Base-by-base conservation (phyloP, 2,797 vertebrate genomes). In the Falco columbarius region DNA sequence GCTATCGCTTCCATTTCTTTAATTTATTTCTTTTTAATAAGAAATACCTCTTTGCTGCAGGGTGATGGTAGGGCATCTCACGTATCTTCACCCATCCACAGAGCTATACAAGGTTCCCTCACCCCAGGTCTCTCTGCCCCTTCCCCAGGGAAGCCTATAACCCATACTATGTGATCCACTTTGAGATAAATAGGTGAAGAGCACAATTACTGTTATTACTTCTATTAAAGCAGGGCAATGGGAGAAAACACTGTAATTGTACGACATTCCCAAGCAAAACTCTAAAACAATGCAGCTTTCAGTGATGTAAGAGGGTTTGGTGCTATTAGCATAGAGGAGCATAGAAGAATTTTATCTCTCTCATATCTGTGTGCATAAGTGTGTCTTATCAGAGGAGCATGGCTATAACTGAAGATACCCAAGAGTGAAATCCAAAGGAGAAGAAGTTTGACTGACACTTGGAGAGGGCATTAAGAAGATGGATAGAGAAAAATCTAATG, bases 131-230 rank as follows among this genome's bases (percentile, higher is more conserved):
- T 51, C 46, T 55, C n/a, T 30, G 58, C 51, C 42, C 38, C 34
- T 52, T 27, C 34, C 32, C 4, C 51, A 32, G 14, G 7, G 6
- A 20, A 46, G 5, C 7, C 29, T 4, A 1, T 32, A 54, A 14
- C 56, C 34, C 24, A 0, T 0, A 8, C 2, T 18, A 24, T 21
- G 26, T 13, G 68, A 36, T n/a, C 46, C 36, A 1, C 34, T 36
- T 10, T 6, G 21, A 36, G 24, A 30, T 10, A 68, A 54, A 5
- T 5, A 26, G n/a, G 36, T 34, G 49, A 12, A 46, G 59, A 54
- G 62, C 5, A 1, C 32, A 12, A 66, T 58, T 27, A 29, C 34
- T 16, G 26, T 4, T 8, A 29, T 34, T 24, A 19, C 27, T 71
- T 32, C 24, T 3, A 6, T 23, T 29, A 11, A 61, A 61, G 56